Conservation (phyloP, 1,140 invertebrate species). For the Lanistes nyassanus region DNA sequence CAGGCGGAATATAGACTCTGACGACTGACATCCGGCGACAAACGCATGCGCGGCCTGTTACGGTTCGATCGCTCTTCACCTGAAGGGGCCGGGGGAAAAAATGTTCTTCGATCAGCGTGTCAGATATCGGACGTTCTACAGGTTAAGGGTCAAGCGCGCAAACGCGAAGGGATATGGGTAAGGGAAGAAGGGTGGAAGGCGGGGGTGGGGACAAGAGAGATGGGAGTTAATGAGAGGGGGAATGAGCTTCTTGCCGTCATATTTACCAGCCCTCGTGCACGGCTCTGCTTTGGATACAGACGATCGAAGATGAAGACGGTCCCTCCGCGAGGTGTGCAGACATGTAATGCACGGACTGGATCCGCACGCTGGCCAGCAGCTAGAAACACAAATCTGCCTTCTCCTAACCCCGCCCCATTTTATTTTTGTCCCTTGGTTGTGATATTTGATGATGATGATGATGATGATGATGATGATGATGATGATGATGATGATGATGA, state of each 20-base stretch:
- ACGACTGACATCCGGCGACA: too few relatives aligned
- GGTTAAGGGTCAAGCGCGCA: background rate
- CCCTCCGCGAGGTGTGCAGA: background rate
- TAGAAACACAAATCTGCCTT: too few relatives aligned
- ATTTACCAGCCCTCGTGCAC: too few relatives aligned
- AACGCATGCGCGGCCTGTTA: too few relatives aligned
- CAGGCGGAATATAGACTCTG: too few relatives aligned
- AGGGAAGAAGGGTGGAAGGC: background rate
- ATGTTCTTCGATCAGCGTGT: too few relatives aligned
- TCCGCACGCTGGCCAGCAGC: too few relatives aligned
- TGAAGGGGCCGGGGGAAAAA: too few relatives aligned
- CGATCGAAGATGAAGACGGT: background rate
- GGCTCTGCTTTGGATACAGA: too few relatives aligned
- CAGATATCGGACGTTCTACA: too few relatives aligned
- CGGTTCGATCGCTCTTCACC: too few relatives aligned
- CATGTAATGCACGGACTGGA: background rate
- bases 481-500: constrained; percentile 6
- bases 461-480: constrained; percentile 1
- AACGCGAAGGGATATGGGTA: background rate
- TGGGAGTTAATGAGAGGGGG: constrained; percentile 3
- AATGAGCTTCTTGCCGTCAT: background rate
- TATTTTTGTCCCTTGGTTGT: background rate
- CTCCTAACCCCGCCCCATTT: background rate
- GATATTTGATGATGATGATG: background rate
- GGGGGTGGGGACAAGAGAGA: constrained; percentile 11